Percentiles rank a stretch among this genome's conserved stretches.
Conservation (phyloP, 1,140 invertebrate species). For the Calycopis cecrops region DNA sequence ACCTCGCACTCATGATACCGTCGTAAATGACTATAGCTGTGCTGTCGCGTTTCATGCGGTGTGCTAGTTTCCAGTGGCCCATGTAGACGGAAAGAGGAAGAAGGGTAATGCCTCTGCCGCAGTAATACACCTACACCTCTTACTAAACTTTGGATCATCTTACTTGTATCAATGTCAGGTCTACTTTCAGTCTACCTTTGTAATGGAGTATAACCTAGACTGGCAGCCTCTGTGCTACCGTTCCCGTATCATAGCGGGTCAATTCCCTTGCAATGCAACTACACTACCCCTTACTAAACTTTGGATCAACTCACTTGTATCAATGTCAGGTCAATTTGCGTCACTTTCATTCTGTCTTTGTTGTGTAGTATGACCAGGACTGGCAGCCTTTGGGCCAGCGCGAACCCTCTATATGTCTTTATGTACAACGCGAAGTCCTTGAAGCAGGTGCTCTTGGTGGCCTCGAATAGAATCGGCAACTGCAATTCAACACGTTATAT, state of each 20-base stretch:
- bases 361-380: slow-evolving; percentile 51
- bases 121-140: too few species aligned
- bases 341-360: slow-evolving; percentile 44
- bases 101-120: too few species aligned
- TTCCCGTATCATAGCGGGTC: too few species aligned
- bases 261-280: too few species aligned
- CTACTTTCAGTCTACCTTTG: slow-evolving; percentile 43
- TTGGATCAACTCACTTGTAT: slow-evolving; percentile 43
- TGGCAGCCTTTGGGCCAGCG: slow-evolving; percentile 41
- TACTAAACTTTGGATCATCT: slow-evolving; percentile 10
- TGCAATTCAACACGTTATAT: slow-evolving; percentile 30
- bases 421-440: slow-evolving; percentile 35
- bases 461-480: slow-evolving; percentile 40
- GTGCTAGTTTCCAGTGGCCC: too few species aligned
- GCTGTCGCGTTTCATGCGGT: too few species aligned
- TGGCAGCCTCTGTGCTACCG: slow-evolving; percentile 42
- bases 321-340: slow-evolving; percentile 39
- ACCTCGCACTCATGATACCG: too few species aligned
- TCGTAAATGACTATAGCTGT: too few species aligned
- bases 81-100: too few species aligned
- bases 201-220: slow-evolving; percentile 51
- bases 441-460: slow-evolving; percentile 37
- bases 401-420: slow-evolving; percentile 48
- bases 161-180: slow-evolving; percentile 47
- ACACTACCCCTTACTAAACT: too few species aligned